Conservation (phyloP, 2,797 vertebrate species). For the Phyllotis vaccarum region DNA sequence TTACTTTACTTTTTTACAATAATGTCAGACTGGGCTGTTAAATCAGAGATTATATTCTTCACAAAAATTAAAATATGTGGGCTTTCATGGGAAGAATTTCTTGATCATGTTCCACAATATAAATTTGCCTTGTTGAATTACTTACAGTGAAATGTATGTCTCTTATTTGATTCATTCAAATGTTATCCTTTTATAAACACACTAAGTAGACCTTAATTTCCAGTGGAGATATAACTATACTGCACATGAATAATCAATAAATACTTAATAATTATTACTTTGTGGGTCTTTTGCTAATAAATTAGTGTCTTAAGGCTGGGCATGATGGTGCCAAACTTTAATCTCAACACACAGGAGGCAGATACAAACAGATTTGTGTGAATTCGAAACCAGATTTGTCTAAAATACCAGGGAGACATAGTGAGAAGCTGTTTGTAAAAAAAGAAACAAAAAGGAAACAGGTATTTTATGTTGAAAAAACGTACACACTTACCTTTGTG, state of each 20-base stretch:
- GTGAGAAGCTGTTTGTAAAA: neutral
- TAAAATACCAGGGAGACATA: neutral
- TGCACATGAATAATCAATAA: conserved; percentile 13
- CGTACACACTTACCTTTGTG: neutral
- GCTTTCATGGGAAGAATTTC: conserved; percentile 9
- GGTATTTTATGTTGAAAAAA: conserved; percentile 33
- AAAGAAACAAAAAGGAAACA: neutral
- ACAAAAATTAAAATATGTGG: conserved; percentile 23
- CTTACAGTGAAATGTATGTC: conserved; percentile 27
- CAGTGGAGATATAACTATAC: neutral
- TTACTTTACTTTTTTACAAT: neutral
- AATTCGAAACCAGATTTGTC: neutral
- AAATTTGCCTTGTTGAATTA: conserved; percentile 9
- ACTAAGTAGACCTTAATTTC: conserved; percentile 5
- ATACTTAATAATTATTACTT: neutral
- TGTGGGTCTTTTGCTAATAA: conserved; percentile 31
- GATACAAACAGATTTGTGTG: neutral
- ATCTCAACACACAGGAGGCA: neutral
- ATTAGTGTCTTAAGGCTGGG: neutral
- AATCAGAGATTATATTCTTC: neutral
- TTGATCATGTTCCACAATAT: conserved; percentile 6
- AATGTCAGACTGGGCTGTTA: neutral
- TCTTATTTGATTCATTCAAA: conserved; percentile 36
- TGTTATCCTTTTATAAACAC: neutral
- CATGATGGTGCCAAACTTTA: neutral